Base-by-base conservation (phyloP, 2,888 invertebrate genomes). In the Pyrrhosoma nymphula region DNA sequence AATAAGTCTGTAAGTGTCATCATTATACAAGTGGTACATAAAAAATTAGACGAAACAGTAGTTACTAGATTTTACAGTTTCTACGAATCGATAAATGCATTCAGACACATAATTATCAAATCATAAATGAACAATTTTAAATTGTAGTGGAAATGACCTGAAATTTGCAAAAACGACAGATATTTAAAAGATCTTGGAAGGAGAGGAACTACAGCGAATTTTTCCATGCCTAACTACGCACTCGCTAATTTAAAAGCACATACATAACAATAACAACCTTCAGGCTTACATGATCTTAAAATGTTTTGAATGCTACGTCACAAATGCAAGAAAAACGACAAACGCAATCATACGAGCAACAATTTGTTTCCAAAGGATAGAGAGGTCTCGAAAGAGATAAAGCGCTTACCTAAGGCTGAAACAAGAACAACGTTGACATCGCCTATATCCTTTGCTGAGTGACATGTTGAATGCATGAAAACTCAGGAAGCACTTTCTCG, bases 401-500 rank as follows among this genome's bases (percentile, higher is more conserved):
- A n/a, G 20, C 8, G 23, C 56, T 75, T 75, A 93, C 93, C 93
- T 93, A 55, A 69, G 18, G 35, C 30, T 69, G 47, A 93, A 69
- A 47, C 93, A 93, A 39, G 93, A 75, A 23, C 93, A 93, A n/a
- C 93, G 93, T 55, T 93, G 93, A 55, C 63, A 47, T 93, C 93
- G 63, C 69, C 93, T 69, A 69, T 93, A 93, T 69, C 93, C 47
- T 75, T 93, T 93, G 47, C 93, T 93, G 63, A 69, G 93, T 10
- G 93, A 93, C 93, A 93, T 93, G 47, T 93, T 93, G 20, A 75
- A n/a, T 26, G 47, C 93, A 39, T 93, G 93, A 1, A 93, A 69
- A 69, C 93, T 93, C 26, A 93, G 93, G 26, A 93, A 55, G 47
- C 60, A 93, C 47, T 39, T 69, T 69, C 69, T 93, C 69, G 63